Conservation (phyloP, 1,140 invertebrate genomes). For the Camponotus floridanus region DNA sequence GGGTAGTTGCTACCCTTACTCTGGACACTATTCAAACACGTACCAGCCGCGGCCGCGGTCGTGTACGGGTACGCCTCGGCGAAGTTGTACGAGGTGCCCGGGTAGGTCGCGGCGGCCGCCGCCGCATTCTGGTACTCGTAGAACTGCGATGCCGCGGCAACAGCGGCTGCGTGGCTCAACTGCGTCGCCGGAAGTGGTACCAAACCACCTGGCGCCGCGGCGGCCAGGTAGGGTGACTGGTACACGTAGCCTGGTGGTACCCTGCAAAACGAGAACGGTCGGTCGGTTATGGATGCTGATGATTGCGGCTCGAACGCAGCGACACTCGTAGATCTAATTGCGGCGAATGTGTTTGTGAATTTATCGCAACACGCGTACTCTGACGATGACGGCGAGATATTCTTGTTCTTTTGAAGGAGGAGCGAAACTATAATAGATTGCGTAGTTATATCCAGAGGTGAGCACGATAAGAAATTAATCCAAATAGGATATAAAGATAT, state of each 20-base stretch:
- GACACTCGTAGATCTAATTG: conserved; percentile 51
- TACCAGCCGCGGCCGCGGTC: conserved; percentile 87
- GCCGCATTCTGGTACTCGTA: conserved; percentile 91
- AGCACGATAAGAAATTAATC: too few species aligned
- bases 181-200: conserved; percentile 89
- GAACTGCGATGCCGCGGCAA: conserved; percentile 91
- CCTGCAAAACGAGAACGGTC: conserved; percentile 85
- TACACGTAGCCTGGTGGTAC: conserved; percentile 92
- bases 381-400: not conserved
- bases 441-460: too few species aligned
- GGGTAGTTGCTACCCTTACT: conserved; percentile 70
- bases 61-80: conserved; percentile 91
- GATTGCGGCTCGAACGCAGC: not conserved
- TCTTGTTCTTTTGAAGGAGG: not conserved
- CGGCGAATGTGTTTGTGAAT: conserved; percentile 50
- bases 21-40: conserved; percentile 83
- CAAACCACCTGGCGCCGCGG: conserved; percentile 88
- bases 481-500: too few species aligned
- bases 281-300: conserved; percentile 29
- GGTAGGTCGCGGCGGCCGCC: conserved; percentile 89
- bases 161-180: conserved; percentile 90
- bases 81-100: conserved; percentile 90
- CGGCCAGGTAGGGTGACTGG: conserved; percentile 89
- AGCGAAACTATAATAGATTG: not conserved
- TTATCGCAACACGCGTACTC: conserved; percentile 37